Evolutionary conservation across 2,888 invertebrate species (phyloP).

Genomic region (Anthrax anthrax): DNA sequence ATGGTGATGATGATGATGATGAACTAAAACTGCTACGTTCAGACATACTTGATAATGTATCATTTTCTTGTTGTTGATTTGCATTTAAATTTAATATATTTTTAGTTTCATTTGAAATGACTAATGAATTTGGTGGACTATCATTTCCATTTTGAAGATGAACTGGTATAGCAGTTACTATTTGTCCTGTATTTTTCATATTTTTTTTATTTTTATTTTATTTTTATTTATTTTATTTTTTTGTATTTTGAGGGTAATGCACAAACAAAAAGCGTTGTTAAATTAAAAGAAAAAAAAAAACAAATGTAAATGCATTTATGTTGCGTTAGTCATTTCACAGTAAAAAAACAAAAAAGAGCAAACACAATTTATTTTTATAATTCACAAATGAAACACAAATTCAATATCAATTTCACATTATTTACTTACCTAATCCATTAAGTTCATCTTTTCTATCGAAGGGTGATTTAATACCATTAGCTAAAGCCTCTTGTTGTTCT

Average conservation of each 20-base stretch:
- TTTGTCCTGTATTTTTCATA: constrained; percentile 22
- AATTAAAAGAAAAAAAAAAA: too few species aligned
- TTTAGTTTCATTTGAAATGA: constrained; percentile 17
- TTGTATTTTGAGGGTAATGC: too few species aligned
- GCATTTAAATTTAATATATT: too few species aligned
- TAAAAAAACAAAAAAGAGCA: too few species aligned
- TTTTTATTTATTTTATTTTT: not conserved
- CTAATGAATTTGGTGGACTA: constrained; percentile 28
- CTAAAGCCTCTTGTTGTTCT: constrained; percentile 60
- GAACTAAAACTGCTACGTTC: constrained; percentile 14
- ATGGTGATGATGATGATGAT: constrained; percentile 3
- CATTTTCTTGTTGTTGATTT: not conserved
- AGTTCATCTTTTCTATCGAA: constrained; percentile 21
- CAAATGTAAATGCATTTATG: too few species aligned
- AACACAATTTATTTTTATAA: too few species aligned
- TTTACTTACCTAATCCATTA: constrained; percentile 25
- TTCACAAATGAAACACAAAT: too few species aligned
- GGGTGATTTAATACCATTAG: constrained; percentile 9
- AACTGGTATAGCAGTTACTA: constrained; percentile 33
- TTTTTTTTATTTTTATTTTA: constrained; percentile 1
- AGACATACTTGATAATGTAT: constrained; percentile 14
- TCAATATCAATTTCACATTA: too few species aligned
- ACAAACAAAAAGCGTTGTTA: too few species aligned
- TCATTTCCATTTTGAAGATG: constrained; percentile 28
- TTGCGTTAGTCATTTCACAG: too few species aligned